phyloP scores from a whole-genome alignment of 2,113 vertebrate species.

The Alethe castanea region DNA sequence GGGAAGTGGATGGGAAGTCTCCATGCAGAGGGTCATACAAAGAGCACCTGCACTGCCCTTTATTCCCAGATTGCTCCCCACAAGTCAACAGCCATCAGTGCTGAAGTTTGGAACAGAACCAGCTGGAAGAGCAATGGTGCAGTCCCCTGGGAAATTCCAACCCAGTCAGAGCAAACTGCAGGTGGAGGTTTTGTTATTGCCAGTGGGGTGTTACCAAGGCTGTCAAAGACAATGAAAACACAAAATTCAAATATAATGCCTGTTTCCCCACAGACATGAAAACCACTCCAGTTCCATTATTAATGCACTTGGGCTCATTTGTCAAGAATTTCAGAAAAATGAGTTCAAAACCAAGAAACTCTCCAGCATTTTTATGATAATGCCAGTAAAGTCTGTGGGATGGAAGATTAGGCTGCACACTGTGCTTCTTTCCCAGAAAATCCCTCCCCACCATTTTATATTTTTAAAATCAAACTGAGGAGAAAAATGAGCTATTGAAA shows the following conservation, averaged over 20 bases:
- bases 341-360: conserved; percentile 16
- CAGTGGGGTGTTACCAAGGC: neutral
- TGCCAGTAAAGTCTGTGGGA: neutral
- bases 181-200: neutral
- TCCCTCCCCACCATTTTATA: conserved; percentile 12
- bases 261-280: neutral
- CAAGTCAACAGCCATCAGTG: neutral
- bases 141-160: neutral
- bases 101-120: neutral
- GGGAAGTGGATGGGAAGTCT: neutral
- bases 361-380: conserved; percentile 47
- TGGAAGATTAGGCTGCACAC: conserved; percentile 40
- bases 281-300: neutral
- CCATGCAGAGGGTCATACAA: neutral
- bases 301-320: conserved; percentile 34
- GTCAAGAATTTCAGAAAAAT: neutral
- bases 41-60: neutral
- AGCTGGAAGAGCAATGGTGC: neutral
- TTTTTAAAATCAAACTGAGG: conserved; percentile 48
- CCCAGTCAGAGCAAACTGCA: neutral
- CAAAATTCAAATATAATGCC: neutral
- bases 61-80: neutral
- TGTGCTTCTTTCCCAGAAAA: neutral
- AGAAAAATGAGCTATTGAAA: conserved; percentile 42
- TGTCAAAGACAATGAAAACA: neutral